A percentile compares a stretch with the other conserved stretches of the same genome.
Conservation (phyloP, 1,140 invertebrate species). For the Anoplolepis gracilipes region DNA sequence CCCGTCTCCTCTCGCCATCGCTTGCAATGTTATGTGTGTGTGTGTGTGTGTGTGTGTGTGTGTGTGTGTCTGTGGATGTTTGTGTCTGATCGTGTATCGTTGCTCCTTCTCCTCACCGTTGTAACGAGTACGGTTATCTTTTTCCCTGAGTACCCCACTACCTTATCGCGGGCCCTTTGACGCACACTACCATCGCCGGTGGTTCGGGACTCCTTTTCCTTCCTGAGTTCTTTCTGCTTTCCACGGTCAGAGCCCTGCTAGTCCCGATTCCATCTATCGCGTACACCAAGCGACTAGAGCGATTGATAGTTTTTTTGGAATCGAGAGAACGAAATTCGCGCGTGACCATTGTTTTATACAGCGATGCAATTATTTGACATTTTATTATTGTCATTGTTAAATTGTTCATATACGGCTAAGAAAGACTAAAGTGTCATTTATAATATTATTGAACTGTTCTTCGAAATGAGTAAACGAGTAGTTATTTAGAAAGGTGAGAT, state of each 20-base stretch:
- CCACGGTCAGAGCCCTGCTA: slow-evolving; percentile 60
- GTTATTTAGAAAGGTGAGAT: background rate
- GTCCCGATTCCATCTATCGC: slow-evolving; percentile 40
- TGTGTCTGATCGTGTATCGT: slow-evolving; percentile 8
- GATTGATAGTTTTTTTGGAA: slow-evolving; percentile 34
- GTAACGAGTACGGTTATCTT: slow-evolving; percentile 18
- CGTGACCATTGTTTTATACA: background rate
- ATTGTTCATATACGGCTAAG: background rate
- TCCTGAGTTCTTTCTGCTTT: slow-evolving; percentile 64
- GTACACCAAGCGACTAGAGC: slow-evolving; percentile 46
- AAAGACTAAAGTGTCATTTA: slow-evolving; percentile 2
- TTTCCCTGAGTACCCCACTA: slow-evolving; percentile 26
- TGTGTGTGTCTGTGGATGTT: background rate
- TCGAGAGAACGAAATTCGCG: background rate
- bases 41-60: too few species aligned
- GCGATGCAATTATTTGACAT: background rate
- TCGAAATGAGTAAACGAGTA: background rate
- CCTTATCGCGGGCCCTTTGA: slow-evolving; percentile 33
- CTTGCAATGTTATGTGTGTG: background rate
- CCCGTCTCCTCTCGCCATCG: slow-evolving; percentile 29
- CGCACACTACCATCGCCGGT: slow-evolving; percentile 16
- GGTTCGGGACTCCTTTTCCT: slow-evolving; percentile 64
- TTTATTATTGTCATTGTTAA: slow-evolving; percentile 1
- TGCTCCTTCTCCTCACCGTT: background rate
- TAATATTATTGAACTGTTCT: background rate